Evolutionary conservation across 53 echinoderm and acorn worm species (phyloP), one percentile per base, ranked within the genome.

Genomic region (Pentamera pediparva): DNA sequence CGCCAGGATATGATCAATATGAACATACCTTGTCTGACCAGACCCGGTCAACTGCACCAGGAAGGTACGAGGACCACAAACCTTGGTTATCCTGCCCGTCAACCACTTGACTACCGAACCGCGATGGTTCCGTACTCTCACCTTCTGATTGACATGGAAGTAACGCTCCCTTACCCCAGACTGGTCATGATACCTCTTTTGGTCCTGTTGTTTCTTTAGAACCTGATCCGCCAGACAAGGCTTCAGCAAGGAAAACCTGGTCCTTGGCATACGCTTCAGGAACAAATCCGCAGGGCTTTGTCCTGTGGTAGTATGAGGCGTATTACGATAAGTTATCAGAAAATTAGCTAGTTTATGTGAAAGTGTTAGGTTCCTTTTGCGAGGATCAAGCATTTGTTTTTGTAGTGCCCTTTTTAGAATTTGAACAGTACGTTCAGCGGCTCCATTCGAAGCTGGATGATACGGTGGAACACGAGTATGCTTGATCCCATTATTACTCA

Each of bases 401-500:
- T 33, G 21, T 5, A 57, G 57, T 15, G 75, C 57, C 35, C 39
- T 35, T 26, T 75, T 75, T 26, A 75, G 5, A 18, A 26, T 58
- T 24, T 75, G 75, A 2, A 75, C 75, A 39, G 58, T 35, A 4
- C 75, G 1, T 57, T 75, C 75, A 8, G 59, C 75, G 24, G 55
- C 57, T 6, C 57, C 57, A 58, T 75, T 75, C 2, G 75, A 75
- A 0, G 51, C 45, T n/a, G 81, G 72, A 37, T 89, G 84, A 65
- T 70, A 80, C 29, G 81, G 84, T 28, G 81, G 53, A 17, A 73
- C 71, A 17, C 56, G 58, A 10, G 54, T 70, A 56, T 84, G 84
- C 28, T 75, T 73, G 50, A 89, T 76, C 34, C 81, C 84, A 69
- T 89, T 84, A 0, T 7, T 60, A 28, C 45, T 43, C 62, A 85